Evolutionary conservation across 2,797 vertebrate species (phyloP), one percentile per base, ranked within the genome.

Genomic region (Paguma larvata): DNA sequence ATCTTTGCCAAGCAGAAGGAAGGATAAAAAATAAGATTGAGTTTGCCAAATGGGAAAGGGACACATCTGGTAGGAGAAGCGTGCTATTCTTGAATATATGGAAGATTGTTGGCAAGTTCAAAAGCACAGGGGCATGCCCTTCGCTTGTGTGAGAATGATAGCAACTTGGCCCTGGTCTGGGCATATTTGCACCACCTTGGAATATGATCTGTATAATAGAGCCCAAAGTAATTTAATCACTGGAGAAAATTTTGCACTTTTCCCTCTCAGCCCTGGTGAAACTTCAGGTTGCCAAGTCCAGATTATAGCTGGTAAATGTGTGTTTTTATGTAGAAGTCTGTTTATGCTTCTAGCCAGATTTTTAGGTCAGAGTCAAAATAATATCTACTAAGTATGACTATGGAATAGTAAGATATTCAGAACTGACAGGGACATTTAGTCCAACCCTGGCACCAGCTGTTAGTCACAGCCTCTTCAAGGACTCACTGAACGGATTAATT

Each of bases 11-110:
- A 97, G 97, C 97, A 98, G 94, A 92, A 93, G 97, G 98, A 97
- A 98, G 94, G 97, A 97, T 97, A 96, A 95, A 96, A 98, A 97
- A 96, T 95, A 92, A 98, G 95, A 97, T 94, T 85, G 70, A 95
- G 89, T 97, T 98, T 98, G 98, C 98, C 97, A 96, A 98, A 96
- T 95, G 91, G 97, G 98, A 98, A 97, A 95, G 98, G 98, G 98
- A 97, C 97, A 98, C 89, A 97, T 98, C 92, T 96, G 96, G 85
- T 94, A 86, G 94, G 67, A 88, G 15, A 97, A 53, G 38, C 83
- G 10, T 96, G 96, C 96, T 97, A 62, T 97, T 97, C 98, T 98
- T 95, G 92, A 86, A 82, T 32, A 2, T 94, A 30, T 75, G 90
- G 77, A 70, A 95, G 34, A 68, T 68, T 21, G 38, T 65, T 48